Base-by-base conservation (phyloP, 1,140 invertebrate genomes). In the Atopsyche davidsoni region DNA sequence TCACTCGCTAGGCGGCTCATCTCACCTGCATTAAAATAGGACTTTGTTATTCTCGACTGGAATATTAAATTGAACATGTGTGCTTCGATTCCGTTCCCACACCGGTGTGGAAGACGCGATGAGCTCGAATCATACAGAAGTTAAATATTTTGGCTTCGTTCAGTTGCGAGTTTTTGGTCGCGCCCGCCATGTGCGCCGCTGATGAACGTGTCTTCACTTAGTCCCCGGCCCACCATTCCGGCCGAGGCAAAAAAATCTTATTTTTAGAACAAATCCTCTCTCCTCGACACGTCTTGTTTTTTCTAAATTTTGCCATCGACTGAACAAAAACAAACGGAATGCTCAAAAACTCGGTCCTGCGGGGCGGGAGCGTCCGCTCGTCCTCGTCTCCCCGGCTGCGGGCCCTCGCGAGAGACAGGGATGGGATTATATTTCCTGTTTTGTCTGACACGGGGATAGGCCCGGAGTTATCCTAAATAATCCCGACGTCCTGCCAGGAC, bases 231-330 rank as follows among this genome's bases (percentile, higher is more conserved):
- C 31, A n/a, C n/a, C n/a, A n/a, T n/a, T n/a, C n/a, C n/a, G 24
- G 24, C 6, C 6, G 24, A 38, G 18, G 24, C n/a, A 39, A 49
- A 42, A 49, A 40, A 28, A 23, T 19, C 23, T 49, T 34, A 49
- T 49, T 49, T 49, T 49, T 49, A 49, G 46, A 42, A 21, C 17
- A 42, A 17, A 49, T 49, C 25, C 39, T 49, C 36, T 22, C 24
- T 28, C 23, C 36, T 36, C 1, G 19, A 13, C 11, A 22, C 34
- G 38, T 49, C 24, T 40, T 39, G 17, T 21, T 40, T 25, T 42
- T 42, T 42, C 48, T 23, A 31, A 51, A 51, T 51, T 51, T 51
- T 36, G 48, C 48, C 41, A 51, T 51, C 48, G 40, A 38, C 48
- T 10, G 14, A 39, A 43, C 40, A 51, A 51, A 51, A 51, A 51